Evolutionary conservation across 2,888 invertebrate species (phyloP), one percentile per base, ranked within the genome.

Genomic region (Calliscelio sp.): DNA sequence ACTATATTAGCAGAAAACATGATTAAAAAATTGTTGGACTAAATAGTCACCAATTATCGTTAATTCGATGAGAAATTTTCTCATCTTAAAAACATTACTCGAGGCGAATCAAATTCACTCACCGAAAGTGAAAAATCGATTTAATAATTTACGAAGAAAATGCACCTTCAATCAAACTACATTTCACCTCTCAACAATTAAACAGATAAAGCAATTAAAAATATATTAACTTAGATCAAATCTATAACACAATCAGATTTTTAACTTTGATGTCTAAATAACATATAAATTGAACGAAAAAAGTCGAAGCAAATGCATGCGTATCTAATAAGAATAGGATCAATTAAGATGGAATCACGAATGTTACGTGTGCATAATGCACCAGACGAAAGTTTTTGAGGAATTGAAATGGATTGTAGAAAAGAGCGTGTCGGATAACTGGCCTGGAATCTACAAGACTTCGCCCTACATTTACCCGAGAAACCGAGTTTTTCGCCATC

Each of bases 401-500:
- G 28, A 80, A 81, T 66, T 59, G 68, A 66, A 81, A 81, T 75
- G 71, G 80, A 80, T 70, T 68, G 79, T 79, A 65, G 63, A 79
- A 75, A 74, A 75, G 84, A 81, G 71, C 66, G 68, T 83, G 82
- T 71, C 75, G 79, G 80, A 80, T 74, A 79, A 83, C 66, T 85
- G 84, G 81, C 78, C 85, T 85, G 85, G 81, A 85, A 85, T 85
- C 74, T 73, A 63, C 66, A n/a, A n/a, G n/a, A 57, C 35, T 81
- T 74, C 55, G 81, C 18, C 71, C 85, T 81, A 85, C 65, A 81
- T 85, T 79, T 65, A 85, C 84, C 32, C 86, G 87, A 86, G 88
- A 90, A 90, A 90, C 85, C 70, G 82, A 89, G 88, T 90, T 90
- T 87, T 85, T 85, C 84, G 81, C 66, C 84, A 81, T 78, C 71